phyloP scores from a whole-genome alignment of 2,797 vertebrate species.

The Botia almorhae region DNA sequence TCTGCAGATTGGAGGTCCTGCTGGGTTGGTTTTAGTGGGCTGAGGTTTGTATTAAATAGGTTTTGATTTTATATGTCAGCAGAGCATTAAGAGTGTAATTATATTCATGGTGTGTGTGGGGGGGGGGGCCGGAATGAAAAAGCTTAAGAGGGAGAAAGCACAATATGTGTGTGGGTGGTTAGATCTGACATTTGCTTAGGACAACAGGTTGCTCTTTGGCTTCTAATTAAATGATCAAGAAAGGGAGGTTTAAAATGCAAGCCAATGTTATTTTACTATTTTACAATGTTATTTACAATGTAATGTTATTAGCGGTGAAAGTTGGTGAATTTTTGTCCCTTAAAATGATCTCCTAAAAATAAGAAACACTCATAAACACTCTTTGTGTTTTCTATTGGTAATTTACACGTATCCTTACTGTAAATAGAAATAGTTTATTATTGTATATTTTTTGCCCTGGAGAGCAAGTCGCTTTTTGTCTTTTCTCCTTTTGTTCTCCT shows the following conservation, averaged over 20 bases:
- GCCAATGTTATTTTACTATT: slow-evolving; percentile 16
- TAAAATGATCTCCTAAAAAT: not conserved
- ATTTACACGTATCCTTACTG: not conserved
- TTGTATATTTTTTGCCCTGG: slow-evolving; percentile 5
- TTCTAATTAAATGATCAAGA: not conserved
- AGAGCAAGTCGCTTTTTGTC: not conserved
- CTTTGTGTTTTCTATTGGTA: not conserved
- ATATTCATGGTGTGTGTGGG: not conserved
- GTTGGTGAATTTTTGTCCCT: not conserved
- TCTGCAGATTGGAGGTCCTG: not conserved
- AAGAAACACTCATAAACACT: not conserved
- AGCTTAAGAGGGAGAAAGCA: slow-evolving; percentile 20
- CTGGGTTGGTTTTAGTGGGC: too few relatives aligned
- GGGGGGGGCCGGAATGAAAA: not conserved
- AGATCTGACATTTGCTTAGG: slow-evolving; percentile 21
- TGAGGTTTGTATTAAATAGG: not conserved
- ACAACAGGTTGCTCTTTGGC: slow-evolving; percentile 25
- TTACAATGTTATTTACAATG: too few relatives aligned
- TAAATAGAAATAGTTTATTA: not conserved
- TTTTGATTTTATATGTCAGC: slow-evolving; percentile 13
- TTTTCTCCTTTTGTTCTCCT: not conserved
- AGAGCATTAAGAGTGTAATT: slow-evolving; percentile 21
- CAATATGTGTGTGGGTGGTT: slow-evolving; percentile 24
- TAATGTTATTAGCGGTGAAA: not conserved
- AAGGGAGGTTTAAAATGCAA: slow-evolving; percentile 25